Conservation (phyloP, 2,888 invertebrate genomes). For the Volucella inanis region DNA sequence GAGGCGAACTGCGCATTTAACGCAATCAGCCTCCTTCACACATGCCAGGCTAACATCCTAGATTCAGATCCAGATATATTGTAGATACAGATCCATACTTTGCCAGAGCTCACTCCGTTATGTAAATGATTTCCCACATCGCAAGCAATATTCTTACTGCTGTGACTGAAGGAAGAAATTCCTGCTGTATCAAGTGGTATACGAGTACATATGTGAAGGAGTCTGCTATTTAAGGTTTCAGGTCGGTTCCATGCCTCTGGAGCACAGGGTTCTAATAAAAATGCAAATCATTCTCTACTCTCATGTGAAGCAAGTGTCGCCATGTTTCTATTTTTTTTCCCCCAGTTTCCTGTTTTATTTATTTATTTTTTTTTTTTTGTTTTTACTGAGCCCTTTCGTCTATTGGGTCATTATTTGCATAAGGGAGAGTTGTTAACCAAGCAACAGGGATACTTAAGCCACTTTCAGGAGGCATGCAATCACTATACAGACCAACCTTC, state of each 20-base stretch:
- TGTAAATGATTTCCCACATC: slow-evolving; percentile 50
- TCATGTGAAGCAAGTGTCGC: slow-evolving; percentile 65
- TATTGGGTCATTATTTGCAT: slow-evolving; percentile 73
- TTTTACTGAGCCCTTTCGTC: slow-evolving; percentile 25
- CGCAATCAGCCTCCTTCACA: slow-evolving; percentile 26
- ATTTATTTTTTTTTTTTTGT: background rate
- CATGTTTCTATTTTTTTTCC: slow-evolving; percentile 38
- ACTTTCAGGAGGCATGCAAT: slow-evolving; percentile 21
- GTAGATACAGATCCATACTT: slow-evolving; percentile 3
- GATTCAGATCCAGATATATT: too few relatives aligned
- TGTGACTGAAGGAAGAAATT: background rate
- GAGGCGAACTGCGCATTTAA: slow-evolving; percentile 63
- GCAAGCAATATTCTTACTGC: background rate
- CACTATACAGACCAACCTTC: slow-evolving; percentile 2
- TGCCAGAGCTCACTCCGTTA: slow-evolving; percentile 29
- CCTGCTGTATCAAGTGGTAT: background rate
- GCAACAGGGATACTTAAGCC: slow-evolving; percentile 45
- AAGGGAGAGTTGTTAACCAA: slow-evolving; percentile 39
- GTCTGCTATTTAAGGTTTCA: background rate
- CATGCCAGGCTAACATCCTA: background rate
- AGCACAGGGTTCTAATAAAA: slow-evolving; percentile 59
- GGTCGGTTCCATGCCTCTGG: slow-evolving; percentile 21
- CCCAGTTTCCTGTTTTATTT: background rate
- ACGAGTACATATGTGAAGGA: background rate
- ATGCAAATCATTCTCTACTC: slow-evolving; percentile 55